Evolutionary conservation across 2,797 vertebrate genomes (phyloP), one percentile per base, ranked within the genome.

Genomic region (Paguma larvata): DNA sequence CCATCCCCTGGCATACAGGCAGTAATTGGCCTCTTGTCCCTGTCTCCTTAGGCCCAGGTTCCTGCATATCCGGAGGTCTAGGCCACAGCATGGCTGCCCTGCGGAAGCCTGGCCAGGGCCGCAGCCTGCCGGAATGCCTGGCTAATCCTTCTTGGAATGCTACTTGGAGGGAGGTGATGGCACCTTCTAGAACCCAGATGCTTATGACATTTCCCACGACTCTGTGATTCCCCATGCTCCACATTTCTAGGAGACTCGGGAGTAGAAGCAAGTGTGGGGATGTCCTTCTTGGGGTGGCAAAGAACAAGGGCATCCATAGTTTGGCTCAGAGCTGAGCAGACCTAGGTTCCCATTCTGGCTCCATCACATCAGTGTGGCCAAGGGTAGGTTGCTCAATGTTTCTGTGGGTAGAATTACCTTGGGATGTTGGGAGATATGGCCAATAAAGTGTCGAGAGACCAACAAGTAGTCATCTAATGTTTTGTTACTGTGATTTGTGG

Each of bases 31-130:
- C 5, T 14, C 19, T 96, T 73, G 51, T 93, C 56, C 89, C 23
- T 95, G 2, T 89, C 83, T 96, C 62, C 84, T 77, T 95, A 99
- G 99, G 98, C 99, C 99, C 0, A 98, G 99, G 62, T 99, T 99
- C 97, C 97, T 99, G 87, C 98, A 98, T 79, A 97, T 99, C 85
- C 98, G n/a, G 94, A 98, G 93, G 18, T 97, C 94, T 82, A 38
- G 68, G 95, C 62, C 86, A 18, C 63, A 84, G 63, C 2, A 0
- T 44, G 56, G 51, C 80, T 96, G 27, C 23, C 83, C 38, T 78
- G 89, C 14, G 80, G 92, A 34, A 0, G 15, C 14, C 30, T 53
- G 72, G 38, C 34, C 84, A 80, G 56, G 63, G 2, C 11, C 19
- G 67, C 68, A 3, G 38, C 4, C 67, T 8, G 2, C 62, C 15